A percentile compares a stretch with the other conserved stretches of the same genome.
These are phyloP conservation scores for Crocallis elinguaria DNA, from an alignment of 2,888 invertebrate species.

Conservation along the genomic window DNA sequence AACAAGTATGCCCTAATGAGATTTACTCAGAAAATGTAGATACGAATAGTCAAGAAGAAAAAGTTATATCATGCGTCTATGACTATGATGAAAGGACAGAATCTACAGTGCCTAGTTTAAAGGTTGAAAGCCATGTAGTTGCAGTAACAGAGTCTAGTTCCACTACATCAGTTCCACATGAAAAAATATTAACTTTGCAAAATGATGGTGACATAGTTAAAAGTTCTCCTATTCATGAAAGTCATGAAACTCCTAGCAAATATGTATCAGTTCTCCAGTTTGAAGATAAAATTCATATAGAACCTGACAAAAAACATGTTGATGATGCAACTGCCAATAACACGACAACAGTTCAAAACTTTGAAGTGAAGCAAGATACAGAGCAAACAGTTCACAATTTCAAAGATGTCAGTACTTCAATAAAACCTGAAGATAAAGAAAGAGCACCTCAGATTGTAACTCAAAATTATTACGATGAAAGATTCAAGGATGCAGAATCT, in stretches of 20 bases:
- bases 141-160: slow-evolving; percentile 48
- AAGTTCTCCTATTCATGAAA: slow-evolving; percentile 31
- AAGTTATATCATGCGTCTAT: slow-evolving; percentile 67
- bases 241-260: slow-evolving; percentile 39
- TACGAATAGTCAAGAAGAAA: slow-evolving; percentile 73
- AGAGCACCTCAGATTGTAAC: slow-evolving; percentile 57
- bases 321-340: slow-evolving; percentile 36
- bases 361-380: slow-evolving; percentile 54
- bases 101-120: slow-evolving; percentile 68
- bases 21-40: slow-evolving; percentile 62
- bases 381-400: slow-evolving; percentile 44
- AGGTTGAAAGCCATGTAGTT: slow-evolving; percentile 68
- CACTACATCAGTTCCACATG: slow-evolving; percentile 33
- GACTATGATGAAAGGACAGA: slow-evolving; percentile 77
- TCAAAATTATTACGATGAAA: slow-evolving; percentile 85
- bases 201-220: slow-evolving; percentile 37
- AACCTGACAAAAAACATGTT: slow-evolving; percentile 37
- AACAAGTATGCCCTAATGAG: slow-evolving; percentile 62
- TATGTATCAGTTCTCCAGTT: slow-evolving; percentile 20
- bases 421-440: slow-evolving; percentile 60
- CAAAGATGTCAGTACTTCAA: slow-evolving; percentile 47
- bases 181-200: slow-evolving; percentile 33
- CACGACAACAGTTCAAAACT: slow-evolving; percentile 50
- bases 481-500: slow-evolving; percentile 92
- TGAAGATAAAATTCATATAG: slow-evolving; percentile 15